phyloP scores from a whole-genome alignment of 2,797 vertebrate species.

The Sitta carolinensis region DNA sequence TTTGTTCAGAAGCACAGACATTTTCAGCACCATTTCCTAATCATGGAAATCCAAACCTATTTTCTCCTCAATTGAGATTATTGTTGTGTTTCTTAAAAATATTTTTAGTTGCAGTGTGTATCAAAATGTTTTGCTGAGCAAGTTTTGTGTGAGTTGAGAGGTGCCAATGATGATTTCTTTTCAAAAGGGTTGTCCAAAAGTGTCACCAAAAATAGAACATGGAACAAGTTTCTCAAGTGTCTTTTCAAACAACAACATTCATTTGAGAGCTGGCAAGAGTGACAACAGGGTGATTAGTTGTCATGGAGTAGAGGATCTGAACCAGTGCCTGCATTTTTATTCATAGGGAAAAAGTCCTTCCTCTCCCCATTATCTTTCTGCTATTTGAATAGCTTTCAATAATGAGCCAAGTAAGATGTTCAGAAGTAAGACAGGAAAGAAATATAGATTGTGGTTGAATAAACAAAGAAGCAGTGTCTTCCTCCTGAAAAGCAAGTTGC shows the following conservation, averaged over 20 bases:
- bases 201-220: slow-evolving; percentile 54
- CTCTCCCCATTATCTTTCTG: slow-evolving; percentile 27
- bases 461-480: background rate
- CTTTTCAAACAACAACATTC: slow-evolving; percentile 30
- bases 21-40: slow-evolving; percentile 4
- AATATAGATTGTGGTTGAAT: background rate
- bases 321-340: slow-evolving; percentile 44
- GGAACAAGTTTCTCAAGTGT: slow-evolving; percentile 30
- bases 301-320: slow-evolving; percentile 40
- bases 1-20: background rate
- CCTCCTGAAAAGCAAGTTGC: background rate
- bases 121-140: slow-evolving; percentile 23
- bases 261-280: slow-evolving; percentile 25
- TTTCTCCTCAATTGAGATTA: background rate
- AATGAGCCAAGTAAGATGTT: background rate
- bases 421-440: background rate
- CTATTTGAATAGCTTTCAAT: slow-evolving; percentile 9
- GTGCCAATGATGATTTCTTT: slow-evolving; percentile 35
- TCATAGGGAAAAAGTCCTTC: slow-evolving; percentile 37
- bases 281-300: background rate
- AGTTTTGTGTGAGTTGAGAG: slow-evolving; percentile 33
- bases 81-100: background rate
- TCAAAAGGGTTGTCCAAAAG: slow-evolving; percentile 42
- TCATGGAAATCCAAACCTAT: slow-evolving; percentile 4
- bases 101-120: slow-evolving; percentile 16